Base-by-base conservation (phyloP, 2,113 vertebrate genomes). In the Ahaetulla prasina region DNA sequence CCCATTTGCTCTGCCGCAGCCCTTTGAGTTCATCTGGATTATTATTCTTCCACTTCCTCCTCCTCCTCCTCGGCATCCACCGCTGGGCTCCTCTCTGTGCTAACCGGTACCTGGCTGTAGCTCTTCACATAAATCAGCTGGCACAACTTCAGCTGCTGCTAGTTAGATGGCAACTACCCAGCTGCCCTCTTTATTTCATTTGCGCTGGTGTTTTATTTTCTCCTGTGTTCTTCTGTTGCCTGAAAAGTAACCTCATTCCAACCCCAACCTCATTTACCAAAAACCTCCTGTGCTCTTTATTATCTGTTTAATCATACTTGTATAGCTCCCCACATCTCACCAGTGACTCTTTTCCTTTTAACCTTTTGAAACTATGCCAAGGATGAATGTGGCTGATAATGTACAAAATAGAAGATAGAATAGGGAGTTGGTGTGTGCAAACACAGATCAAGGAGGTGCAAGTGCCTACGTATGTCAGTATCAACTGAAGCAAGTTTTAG, bases 101-200 rank as follows among this genome's bases (percentile, higher is more conserved):
- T 89, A 95, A 0, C 14, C 85, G 53, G 54, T 27, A 45, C 22
- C 84, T 35, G 92, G 88, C 53, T 86, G 49, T 30, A 91, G n/a
- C 47, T 93, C n/a, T 30, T 92, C 91, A 93, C 89, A 25, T 90
- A 4, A 3, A n/a, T 95, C 60, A 91, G 9, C 35, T 93, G 92
- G 22, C 91, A 88, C 52, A 95, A 47, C 47, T 94, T 91, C 20
- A 92, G 91, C 86, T 92, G 91, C 60, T 92, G 50, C 63, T 54
- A 54, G 50, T n/a, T 20, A 25, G 94, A 94, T 94, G 86, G 35
- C 95, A 95, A 84, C 88, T 52, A 8, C 87, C 49, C 91, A 88
- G 89, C 53, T 95, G 86, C 90, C 94, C 6, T 22, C 22, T 7
- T 92, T 91, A 85, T 22, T 95, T 35, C 6, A 14, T 63, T 53